These are phyloP conservation scores for Orchesellides sinensis DNA, from an alignment of 2,888 invertebrate genomes.

Conservation along the genomic window DNA sequence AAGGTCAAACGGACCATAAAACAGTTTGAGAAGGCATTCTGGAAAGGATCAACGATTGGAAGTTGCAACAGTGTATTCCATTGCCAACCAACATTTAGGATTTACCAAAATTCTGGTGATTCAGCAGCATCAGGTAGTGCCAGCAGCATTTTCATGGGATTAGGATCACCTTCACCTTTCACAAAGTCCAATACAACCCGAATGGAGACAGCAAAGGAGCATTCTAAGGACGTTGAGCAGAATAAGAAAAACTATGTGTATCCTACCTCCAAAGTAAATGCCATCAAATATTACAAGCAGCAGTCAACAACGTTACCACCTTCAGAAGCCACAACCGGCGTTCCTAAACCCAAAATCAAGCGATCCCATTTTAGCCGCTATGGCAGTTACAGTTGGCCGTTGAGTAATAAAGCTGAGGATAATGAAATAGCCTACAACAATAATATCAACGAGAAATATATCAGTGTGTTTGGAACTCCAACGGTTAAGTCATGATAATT, in stretches of 20 bases:
- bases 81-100: conserved; percentile 58
- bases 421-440: conserved; percentile 6
- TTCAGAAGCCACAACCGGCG: neutral
- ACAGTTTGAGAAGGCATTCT: conserved; percentile 69
- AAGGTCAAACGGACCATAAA: conserved; percentile 58
- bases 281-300: neutral
- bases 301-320: neutral
- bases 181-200: no score
- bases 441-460: conserved; percentile 31
- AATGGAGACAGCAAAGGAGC: neutral
- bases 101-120: conserved; percentile 5
- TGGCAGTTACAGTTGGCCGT: neutral
- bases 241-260: conserved; percentile 9
- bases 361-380: conserved; percentile 18
- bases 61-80: conserved; percentile 69
- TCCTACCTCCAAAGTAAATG: conserved; percentile 16
- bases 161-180: neutral
- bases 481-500: conserved; percentile 35
- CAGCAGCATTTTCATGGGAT: no score
- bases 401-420: conserved; percentile 16
- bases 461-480: conserved; percentile 57
- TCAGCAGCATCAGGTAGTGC: neutral
- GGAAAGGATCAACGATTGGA: conserved; percentile 56
- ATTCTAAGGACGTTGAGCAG: neutral
- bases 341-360: conserved; percentile 26